Base-by-base conservation (phyloP, 2,888 invertebrate genomes). In the Cephus nigrinus region DNA sequence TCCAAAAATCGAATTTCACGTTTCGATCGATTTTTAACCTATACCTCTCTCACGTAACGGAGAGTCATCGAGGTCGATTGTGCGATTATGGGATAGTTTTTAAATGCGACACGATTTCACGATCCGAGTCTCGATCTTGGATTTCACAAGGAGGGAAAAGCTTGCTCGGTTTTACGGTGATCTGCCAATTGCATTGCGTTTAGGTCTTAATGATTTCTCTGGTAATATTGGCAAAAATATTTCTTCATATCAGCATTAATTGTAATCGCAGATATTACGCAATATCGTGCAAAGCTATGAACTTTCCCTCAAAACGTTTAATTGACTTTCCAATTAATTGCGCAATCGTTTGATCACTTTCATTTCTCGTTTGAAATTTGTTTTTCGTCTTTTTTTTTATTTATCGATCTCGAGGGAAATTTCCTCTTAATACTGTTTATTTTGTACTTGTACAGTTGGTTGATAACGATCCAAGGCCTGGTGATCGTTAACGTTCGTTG, bases 401-500 rank as follows among this genome's bases (percentile, higher is more conserved):
- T 15, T n/a, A 36, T 12, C 12, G 0, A 4, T 12, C 12, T 12
- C 36, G 1, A 15, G 15, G 36, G 5, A 40, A 5, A 40, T 40
- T 1, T 36, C 4, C 40, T 15, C 40, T 15, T 40, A 15, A 2
- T 15, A 40, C 15, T 40, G 15, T 5, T 5, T 15, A 15, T 40
- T 5, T 2, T 40, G 40, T 15, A 40, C 4, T 15, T 15, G 4
- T 15, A 4, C 12, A 35, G 35, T 3, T 0, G 12, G 12, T 36
- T 12, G 4, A 36, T 36, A 36, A 36, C 1, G 36, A 69, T 32
- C 30, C 69, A 32, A 32, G 69, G 71, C 12, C 75, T 76, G 83
- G 84, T 75, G 82, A 82, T 81, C 80, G 80, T 79, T 85, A 85
- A 84, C 82, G 86, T 86, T 74, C 83, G 78, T 82, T 80, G 81